Evolutionary conservation across 2,113 vertebrate genomes (phyloP), one percentile per base, ranked within the genome.

Genomic region (Diglossa brunneiventris): DNA sequence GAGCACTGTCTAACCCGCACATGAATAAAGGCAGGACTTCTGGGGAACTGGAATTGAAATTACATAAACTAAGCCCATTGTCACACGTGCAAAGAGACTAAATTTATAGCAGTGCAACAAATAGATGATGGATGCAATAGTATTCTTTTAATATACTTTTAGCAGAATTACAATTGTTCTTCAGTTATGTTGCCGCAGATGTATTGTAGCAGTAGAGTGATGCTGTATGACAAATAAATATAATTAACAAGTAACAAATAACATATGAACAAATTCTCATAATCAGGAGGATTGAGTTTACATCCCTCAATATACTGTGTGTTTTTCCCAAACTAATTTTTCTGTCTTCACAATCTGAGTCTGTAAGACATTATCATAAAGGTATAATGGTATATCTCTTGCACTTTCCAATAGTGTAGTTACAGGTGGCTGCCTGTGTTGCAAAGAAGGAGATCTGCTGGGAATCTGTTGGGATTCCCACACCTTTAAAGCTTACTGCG

Each of bases 71-170:
- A 23, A 77, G 2, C 5, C 13, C 27, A 1, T 46, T 39, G 21
- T 69, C 24, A 46, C 6, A 15, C 0, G 0, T 26, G 22, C 13
- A 80, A 56, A 83, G 37, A 55, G 7, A 23, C 0, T 2, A 91
- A 69, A 50, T 37, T 70, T 58, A 78, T 50, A 87, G 18, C 16
- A 80, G 20, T 10, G 9, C 9, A 46, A 35, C 8, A 72, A 91
- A 77, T 17, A 6, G 41, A 33, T 62, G 6, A 8, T 82, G 21
- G 17, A 52, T 50, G 37, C 31, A 70, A 30, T 21, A 16, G 2
- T 24, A 58, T 59, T 21, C 11, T 52, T 90, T 78, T 49, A 52
- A 52, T 13, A 8, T 17, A 35, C 2, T 63, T 76, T 52, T 26
- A 64, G 15, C 7, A 62, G 6, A 61, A 46, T 44, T 52, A 55